Percentiles rank a stretch among this genome's conserved stretches.
Conservation (phyloP, 2,797 vertebrate species). For the Tokudaia muenninki region DNA sequence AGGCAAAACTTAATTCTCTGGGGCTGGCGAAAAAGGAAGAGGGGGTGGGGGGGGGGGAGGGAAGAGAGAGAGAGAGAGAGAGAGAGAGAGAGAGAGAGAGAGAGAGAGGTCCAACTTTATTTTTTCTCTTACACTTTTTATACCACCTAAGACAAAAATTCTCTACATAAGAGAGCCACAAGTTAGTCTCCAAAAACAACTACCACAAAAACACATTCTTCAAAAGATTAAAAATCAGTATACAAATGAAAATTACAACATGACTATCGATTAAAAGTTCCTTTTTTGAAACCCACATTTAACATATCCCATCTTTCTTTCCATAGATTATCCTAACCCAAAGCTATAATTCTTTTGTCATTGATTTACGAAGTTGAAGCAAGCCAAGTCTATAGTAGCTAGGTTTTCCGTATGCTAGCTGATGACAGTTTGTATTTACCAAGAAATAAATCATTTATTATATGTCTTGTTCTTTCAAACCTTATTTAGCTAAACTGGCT, state of each 20-base stretch:
- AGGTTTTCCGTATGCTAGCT: not conserved
- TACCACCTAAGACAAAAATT: not conserved
- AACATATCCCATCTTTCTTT: not conserved
- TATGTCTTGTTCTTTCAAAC: not conserved
- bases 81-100: too few species aligned
- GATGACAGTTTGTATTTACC: not conserved
- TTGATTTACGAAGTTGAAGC: not conserved
- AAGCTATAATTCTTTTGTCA: not conserved
- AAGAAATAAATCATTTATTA: not conserved
- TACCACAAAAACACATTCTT: not conserved
- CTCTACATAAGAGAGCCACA: not conserved
- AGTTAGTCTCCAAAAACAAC: not conserved
- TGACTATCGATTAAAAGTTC: not conserved
- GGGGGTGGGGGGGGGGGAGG: too few species aligned
- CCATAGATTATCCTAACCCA: not conserved
- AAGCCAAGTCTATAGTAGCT: not conserved
- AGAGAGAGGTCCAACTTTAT: not conserved
- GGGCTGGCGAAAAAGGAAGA: not conserved
- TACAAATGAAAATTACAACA: not conserved
- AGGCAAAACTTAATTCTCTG: not conserved
- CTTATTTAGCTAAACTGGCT: not conserved
- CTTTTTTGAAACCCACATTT: not conserved
- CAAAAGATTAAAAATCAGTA: not conserved
- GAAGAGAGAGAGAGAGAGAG: too few species aligned
- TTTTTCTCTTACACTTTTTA: not conserved